phyloP scores from a whole-genome alignment of 2,797 vertebrate genomes.

The Stomatorhinus walkeri region DNA sequence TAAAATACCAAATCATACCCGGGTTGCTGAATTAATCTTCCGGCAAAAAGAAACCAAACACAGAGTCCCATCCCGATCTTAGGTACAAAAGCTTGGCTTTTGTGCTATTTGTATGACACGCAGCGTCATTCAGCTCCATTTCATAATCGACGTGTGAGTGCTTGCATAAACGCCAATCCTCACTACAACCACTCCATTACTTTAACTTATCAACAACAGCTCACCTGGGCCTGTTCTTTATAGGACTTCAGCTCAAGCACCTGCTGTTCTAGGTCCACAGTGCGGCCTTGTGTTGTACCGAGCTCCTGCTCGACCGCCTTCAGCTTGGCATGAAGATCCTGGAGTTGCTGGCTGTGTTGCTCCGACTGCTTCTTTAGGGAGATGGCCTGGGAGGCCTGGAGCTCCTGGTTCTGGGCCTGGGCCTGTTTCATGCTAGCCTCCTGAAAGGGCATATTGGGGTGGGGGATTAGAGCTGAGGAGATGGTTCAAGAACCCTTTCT shows the following conservation, averaged over 20 bases:
- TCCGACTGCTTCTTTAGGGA: conserved; percentile 55
- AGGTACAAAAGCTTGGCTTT: neutral
- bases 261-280: conserved; percentile 57
- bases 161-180: neutral
- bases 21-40: neutral
- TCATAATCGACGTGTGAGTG: neutral
- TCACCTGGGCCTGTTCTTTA: conserved; percentile 75
- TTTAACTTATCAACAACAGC: conserved; percentile 4
- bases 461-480: neutral
- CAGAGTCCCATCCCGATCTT: neutral
- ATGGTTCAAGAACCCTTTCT: neutral
- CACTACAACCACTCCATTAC: neutral
- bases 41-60: neutral
- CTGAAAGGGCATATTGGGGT: conserved; percentile 47
- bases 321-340: conserved; percentile 54
- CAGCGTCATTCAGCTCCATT: neutral
- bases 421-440: conserved; percentile 61
- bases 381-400: conserved; percentile 64
- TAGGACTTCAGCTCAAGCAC: conserved; percentile 66
- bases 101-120: neutral
- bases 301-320: conserved; percentile 59
- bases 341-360: conserved; percentile 55
- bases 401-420: conserved; percentile 57
- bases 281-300: conserved; percentile 51
- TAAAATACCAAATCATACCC: neutral